Evolutionary conservation across 2,888 invertebrate genomes (phyloP), one percentile per base, ranked within the genome.

Genomic region (Sinodicranocentrus sp.): DNA sequence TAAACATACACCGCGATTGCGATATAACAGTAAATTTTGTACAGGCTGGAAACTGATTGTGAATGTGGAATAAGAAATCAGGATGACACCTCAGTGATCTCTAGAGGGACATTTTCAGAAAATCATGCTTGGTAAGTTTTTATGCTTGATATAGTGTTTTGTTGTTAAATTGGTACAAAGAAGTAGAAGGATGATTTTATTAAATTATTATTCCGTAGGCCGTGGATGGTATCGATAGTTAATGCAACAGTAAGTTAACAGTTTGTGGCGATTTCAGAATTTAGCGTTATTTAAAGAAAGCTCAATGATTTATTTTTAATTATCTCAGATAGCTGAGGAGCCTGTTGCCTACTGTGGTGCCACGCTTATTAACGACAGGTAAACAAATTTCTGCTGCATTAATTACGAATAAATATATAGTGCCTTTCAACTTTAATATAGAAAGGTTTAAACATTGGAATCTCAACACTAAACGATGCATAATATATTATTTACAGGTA

Each of bases 191-290:
- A n/a, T n/a, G n/a, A n/a, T n/a, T n/a, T n/a, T n/a, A n/a, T n/a
- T 39, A 5, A 52, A 8, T 52, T 52, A 10, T n/a, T 52, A 39
- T 61, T 44, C 17, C 5, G 28, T 54, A 83, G 82, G 85, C 85
- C 85, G n/a, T 85, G 85, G 85, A 85, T 85, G 85, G 85, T 57
- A n/a, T 75, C 85, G 17, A 85, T 85, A 26, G 85, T 85, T 13
- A 85, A 85, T 44, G 48, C 72, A 26, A 72, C 83, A 57, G 83
- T 84, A 72, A n/a, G 57, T n/a, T n/a, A n/a, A n/a, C n/a, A n/a
- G n/a, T n/a, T n/a, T n/a, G n/a, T n/a, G n/a, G n/a, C n/a, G n/a
- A n/a, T n/a, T n/a, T n/a, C n/a, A n/a, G n/a, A n/a, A n/a, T 39
- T 39, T 39, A 39, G 6, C 39, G 13, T 39, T 39, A 39, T 39